A percentile compares a stretch with the other conserved stretches of the same genome.
phyloP scores from a whole-genome alignment of 2,888 invertebrate species.

The Oithona nana region DNA sequence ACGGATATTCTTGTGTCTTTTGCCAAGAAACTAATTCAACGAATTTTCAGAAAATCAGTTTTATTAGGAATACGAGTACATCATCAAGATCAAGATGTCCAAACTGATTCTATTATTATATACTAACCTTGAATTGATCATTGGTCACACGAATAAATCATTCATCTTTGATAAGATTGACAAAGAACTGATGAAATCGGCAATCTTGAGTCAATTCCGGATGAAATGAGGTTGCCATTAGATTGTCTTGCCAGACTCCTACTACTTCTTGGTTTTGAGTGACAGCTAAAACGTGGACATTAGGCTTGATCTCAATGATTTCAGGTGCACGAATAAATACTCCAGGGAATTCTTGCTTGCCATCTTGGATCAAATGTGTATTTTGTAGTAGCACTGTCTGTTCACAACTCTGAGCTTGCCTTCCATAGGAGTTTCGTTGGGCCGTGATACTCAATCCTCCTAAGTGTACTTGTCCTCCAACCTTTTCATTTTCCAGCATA shows the following conservation, averaged over 20 bases:
- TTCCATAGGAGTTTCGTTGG: neutral
- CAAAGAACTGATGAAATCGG: constrained; percentile 9
- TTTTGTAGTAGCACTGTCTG: neutral
- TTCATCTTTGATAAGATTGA: no score
- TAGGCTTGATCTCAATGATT: neutral
- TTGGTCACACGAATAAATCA: no score
- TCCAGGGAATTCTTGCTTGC: neutral
- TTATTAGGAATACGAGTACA: no score
- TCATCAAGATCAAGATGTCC: no score
- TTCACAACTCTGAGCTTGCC: constrained; percentile 1
- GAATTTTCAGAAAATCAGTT: no score
- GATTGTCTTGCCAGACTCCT: neutral
- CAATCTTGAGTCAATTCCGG: constrained; percentile 2
- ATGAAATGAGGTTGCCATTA: constrained; percentile 2
- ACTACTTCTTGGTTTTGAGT: neutral
- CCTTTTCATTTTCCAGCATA: neutral
- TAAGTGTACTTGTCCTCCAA: constrained; percentile 1
- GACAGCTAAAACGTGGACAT: neutral
- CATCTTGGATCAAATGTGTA: neutral
- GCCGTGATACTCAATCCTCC: neutral
- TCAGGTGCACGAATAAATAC: constrained; percentile 5
- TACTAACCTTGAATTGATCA: no score
- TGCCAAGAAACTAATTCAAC: no score
- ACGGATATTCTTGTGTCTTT: no score
- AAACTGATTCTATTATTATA: no score